Percentiles rank a stretch among this genome's conserved stretches.
Conservation (phyloP, 1,140 invertebrate genomes). For the Drosophila athabasca region DNA sequence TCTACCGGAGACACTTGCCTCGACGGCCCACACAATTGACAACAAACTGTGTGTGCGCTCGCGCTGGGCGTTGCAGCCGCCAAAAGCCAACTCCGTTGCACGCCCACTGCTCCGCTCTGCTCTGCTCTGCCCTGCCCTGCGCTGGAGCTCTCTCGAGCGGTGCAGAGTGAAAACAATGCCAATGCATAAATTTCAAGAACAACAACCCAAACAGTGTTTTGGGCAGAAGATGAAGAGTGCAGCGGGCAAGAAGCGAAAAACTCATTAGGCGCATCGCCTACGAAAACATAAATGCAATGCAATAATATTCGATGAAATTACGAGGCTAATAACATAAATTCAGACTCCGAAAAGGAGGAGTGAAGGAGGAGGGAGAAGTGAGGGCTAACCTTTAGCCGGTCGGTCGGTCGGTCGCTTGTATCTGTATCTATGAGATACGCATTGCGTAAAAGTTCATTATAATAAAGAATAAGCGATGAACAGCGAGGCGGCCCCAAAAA, state of each 20-base stretch:
- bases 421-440: conserved; percentile 76
- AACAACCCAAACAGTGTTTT: conserved; percentile 56
- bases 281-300: conserved; percentile 74
- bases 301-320: conserved; percentile 76
- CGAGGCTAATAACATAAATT: conserved; percentile 80
- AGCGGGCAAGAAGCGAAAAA: conserved; percentile 50
- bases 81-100: conserved; percentile 9
- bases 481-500: conserved; percentile 24
- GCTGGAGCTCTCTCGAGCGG: not conserved
- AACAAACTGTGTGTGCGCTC: conserved; percentile 23
- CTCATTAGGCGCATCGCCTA: conserved; percentile 78
- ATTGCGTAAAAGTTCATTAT: conserved; percentile 77
- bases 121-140: not conserved
- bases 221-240: conserved; percentile 18
- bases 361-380: no score
- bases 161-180: conserved; percentile 42
- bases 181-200: conserved; percentile 66
- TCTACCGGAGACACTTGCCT: conserved; percentile 22
- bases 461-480: conserved; percentile 46
- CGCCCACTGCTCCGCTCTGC: conserved; percentile 26
- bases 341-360: conserved; percentile 2
- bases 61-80: conserved; percentile 13
- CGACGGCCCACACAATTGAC: conserved; percentile 46
- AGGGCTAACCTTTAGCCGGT: conserved; percentile 36
- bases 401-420: conserved; percentile 13